phyloP scores from a whole-genome alignment of 2,797 vertebrate genomes.

The Zenarchopterus dispar region DNA sequence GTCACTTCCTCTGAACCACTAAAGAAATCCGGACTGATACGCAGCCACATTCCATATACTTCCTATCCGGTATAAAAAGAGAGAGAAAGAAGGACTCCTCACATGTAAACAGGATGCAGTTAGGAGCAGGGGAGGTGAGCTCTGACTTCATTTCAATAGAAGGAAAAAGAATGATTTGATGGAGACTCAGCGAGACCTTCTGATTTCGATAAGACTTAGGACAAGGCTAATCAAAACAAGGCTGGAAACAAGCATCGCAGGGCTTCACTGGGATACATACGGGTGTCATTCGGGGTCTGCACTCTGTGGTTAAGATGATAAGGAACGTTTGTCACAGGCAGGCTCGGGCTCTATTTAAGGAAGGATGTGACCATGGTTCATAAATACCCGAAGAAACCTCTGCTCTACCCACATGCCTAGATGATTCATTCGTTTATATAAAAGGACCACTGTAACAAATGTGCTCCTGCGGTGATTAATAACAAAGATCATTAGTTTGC shows the following conservation, averaged over 20 bases:
- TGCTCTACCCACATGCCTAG: constrained; percentile 22
- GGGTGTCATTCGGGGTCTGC: background rate
- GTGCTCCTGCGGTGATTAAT: background rate
- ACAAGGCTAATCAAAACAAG: constrained; percentile 2
- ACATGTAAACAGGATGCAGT: constrained; percentile 77
- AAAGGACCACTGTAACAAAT: constrained; percentile 12
- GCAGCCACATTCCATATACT: constrained; percentile 50
- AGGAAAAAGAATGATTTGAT: constrained; percentile 58
- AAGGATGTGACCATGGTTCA: constrained; percentile 19
- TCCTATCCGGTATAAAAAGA: constrained; percentile 46
- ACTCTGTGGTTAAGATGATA: constrained; percentile 13
- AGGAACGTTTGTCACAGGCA: constrained; percentile 6
- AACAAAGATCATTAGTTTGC: background rate
- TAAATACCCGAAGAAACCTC: constrained; percentile 32
- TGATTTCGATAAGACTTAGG: constrained; percentile 7
- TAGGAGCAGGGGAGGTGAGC: constrained; percentile 3
- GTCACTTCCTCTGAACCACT: constrained; percentile 52
- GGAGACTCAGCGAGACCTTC: constrained; percentile 15
- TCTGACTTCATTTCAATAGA: constrained; percentile 56
- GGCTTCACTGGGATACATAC: constrained; percentile 2
- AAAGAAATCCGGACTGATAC: constrained; percentile 38
- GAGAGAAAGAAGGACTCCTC: constrained; percentile 17
- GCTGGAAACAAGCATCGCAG: constrained; percentile 6
- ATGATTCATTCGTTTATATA: constrained; percentile 46
- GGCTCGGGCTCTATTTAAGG: constrained; percentile 21